phyloP scores from a whole-genome alignment of 1,140 invertebrate species.

The Polypedilum vanderplanki region DNA sequence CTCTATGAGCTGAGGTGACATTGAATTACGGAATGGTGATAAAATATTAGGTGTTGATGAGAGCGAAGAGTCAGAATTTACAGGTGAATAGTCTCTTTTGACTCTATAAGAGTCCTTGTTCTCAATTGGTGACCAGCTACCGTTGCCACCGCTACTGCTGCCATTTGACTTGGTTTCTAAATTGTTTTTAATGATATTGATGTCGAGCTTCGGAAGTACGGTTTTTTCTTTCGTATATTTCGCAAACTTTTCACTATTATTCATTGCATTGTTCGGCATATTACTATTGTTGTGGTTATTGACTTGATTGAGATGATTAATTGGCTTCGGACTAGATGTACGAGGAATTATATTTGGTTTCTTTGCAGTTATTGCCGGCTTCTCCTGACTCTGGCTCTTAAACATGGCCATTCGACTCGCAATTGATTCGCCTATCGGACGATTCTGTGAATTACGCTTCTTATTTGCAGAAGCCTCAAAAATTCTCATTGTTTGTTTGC shows the following conservation, averaged over 20 bases:
- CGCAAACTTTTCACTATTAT: conserved; percentile 23
- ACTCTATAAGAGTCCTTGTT: background rate
- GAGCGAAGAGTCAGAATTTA: background rate
- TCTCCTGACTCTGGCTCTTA: conserved; percentile 50
- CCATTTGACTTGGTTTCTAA: conserved; percentile 13
- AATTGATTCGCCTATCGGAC: conserved; percentile 49
- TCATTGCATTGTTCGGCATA: conserved; percentile 29
- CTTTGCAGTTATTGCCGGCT: conserved; percentile 41
- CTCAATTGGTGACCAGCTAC: background rate
- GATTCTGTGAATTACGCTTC: conserved; percentile 42
- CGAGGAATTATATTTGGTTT: conserved; percentile 36
- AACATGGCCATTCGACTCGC: conserved; percentile 59
- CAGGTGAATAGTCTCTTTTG: background rate
- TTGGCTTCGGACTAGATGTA: conserved; percentile 33
- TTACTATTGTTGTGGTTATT: conserved; percentile 30
- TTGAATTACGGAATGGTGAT: conserved; percentile 9
- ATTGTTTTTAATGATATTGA: conserved; percentile 12
- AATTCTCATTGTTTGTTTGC: conserved; percentile 72
- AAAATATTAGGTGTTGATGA: background rate
- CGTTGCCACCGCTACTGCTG: no score
- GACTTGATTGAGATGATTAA: conserved; percentile 33
- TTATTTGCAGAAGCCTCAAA: conserved; percentile 65
- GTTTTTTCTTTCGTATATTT: conserved; percentile 7
- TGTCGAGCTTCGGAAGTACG: conserved; percentile 8
- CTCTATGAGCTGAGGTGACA: background rate